Percentiles rank a stretch among this genome's conserved stretches.
Evolutionary conservation across 2,113 vertebrate genomes (phyloP).

Genomic region (Lophura nycthemera): DNA sequence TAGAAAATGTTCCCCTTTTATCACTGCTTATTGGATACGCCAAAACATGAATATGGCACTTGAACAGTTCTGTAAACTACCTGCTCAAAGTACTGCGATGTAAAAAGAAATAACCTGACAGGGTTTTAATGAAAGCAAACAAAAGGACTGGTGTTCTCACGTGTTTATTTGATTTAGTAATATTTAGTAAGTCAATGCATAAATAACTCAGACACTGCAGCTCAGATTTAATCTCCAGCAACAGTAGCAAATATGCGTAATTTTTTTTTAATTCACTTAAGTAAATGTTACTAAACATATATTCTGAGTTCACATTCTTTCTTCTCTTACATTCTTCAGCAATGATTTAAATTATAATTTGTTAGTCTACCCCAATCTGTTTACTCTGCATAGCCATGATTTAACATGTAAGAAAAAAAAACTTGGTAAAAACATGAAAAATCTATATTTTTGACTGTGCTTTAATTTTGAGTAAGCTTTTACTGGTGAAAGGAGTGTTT

Average conservation of each 20-base stretch:
- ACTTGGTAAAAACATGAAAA: neutral
- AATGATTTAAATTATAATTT: neutral
- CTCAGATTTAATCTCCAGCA: constrained; percentile 35
- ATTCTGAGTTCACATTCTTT: constrained; percentile 26
- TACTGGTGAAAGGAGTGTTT: neutral
- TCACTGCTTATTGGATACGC: neutral
- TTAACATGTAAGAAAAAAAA: neutral
- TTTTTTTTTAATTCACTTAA: neutral
- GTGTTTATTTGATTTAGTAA: constrained; percentile 48
- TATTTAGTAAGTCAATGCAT: constrained; percentile 36
- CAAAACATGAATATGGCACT: constrained; percentile 57
- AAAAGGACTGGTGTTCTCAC: constrained; percentile 9
- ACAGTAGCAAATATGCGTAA: neutral
- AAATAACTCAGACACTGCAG: constrained; percentile 52
- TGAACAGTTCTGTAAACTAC: neutral
- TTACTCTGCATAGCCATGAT: neutral
- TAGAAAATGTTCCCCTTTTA: neutral
- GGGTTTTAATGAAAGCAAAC: constrained; percentile 17
- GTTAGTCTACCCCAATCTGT: neutral
- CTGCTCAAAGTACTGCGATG: neutral
- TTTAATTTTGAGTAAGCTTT: neutral
- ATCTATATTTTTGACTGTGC: neutral
- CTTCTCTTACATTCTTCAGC: neutral
- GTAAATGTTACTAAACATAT: neutral
- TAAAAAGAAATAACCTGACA: constrained; percentile 53